Percentiles rank a stretch among this genome's conserved stretches.
Conservation (phyloP, 2,113 vertebrate species). For the Canis aureus region DNA sequence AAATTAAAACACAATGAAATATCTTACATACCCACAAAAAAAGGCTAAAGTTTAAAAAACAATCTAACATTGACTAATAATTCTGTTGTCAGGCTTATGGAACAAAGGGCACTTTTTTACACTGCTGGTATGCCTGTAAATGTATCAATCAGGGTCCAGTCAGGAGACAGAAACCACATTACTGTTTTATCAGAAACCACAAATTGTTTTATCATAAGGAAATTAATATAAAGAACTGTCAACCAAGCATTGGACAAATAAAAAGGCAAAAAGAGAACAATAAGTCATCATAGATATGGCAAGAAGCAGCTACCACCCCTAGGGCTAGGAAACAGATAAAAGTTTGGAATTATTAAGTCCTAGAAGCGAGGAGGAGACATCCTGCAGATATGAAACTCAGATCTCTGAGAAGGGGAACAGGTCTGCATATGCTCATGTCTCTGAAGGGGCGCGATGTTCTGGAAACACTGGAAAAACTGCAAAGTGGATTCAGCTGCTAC, state of each 20-base stretch:
- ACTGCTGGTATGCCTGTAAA: neutral
- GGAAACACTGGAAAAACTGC: neutral
- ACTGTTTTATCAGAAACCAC: neutral
- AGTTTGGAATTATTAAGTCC: neutral
- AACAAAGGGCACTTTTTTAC: neutral
- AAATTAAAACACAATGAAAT: neutral
- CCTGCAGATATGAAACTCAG: neutral
- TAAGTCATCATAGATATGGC: neutral
- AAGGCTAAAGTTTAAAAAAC: neutral
- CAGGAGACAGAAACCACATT: neutral
- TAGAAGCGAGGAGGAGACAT: neutral
- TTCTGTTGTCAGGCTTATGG: neutral
- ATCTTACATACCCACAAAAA: neutral
- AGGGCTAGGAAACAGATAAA: neutral
- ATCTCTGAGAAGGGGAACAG: neutral
- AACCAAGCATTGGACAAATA: neutral
- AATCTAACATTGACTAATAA: neutral
- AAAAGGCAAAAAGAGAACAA: neutral
- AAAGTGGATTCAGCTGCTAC: neutral
- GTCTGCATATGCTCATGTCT: neutral
- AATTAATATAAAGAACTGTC: neutral
- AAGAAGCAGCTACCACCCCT: neutral
- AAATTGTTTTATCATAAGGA: neutral
- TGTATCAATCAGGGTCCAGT: neutral
- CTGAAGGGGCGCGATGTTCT: neutral